A percentile compares a stretch with the other conserved stretches of the same genome.
phyloP scores from a whole-genome alignment of 2,113 vertebrate genomes.

The Lepidiolamprologus cunningtoni region DNA sequence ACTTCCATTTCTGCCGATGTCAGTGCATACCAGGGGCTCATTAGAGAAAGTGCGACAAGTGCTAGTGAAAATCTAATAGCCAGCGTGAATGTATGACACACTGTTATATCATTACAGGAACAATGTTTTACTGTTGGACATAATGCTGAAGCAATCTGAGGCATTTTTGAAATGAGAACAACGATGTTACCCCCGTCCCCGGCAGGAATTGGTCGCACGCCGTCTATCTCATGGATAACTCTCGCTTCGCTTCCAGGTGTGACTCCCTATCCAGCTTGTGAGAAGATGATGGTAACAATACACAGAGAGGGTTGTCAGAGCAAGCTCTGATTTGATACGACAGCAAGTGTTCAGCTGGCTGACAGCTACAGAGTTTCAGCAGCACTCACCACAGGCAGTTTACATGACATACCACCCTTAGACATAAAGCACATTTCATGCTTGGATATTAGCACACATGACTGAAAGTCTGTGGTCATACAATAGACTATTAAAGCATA shows the following conservation, averaged over 20 bases:
- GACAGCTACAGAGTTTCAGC: not conserved
- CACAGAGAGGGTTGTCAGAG: not conserved
- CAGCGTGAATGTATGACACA: constrained; percentile 27
- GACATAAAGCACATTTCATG: not conserved
- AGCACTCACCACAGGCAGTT: not conserved
- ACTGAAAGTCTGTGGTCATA: not conserved
- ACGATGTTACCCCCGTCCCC: not conserved
- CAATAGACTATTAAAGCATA: not conserved
- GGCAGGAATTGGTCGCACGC: not conserved
- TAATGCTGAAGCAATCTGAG: not conserved
- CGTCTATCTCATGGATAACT: not conserved
- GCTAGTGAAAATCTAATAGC: constrained; percentile 60
- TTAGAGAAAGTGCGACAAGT: constrained; percentile 38
- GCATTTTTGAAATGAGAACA: not conserved
- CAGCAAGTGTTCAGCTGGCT: not conserved
- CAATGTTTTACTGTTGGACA: constrained; percentile 26
- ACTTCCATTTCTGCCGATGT: constrained; percentile 30
- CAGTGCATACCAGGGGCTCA: constrained; percentile 51
- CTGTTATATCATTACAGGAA: constrained; percentile 29
- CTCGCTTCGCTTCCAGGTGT: not conserved
- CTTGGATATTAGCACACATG: not conserved
- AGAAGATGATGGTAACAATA: not conserved
- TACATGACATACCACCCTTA: not conserved
- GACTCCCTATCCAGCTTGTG: not conserved
- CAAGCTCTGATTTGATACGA: not conserved